Evolutionary conservation across 2,888 invertebrate species (phyloP), one percentile per base, ranked within the genome.

Genomic region (Tinea pellionella): DNA sequence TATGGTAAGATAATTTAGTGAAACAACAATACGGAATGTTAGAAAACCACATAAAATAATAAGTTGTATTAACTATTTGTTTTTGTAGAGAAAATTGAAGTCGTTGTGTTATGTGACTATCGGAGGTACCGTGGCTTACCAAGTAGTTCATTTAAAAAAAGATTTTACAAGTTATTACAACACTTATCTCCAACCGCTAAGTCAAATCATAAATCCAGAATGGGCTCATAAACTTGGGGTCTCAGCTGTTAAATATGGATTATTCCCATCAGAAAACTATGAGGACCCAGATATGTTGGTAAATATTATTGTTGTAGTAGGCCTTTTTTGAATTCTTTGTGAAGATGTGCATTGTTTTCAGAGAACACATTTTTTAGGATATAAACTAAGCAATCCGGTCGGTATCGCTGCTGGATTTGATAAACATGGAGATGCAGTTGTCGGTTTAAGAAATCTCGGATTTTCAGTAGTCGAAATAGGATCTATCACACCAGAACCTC

Each of bases 341-440:
- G 41, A 18, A 13, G 61, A 18, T 37, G 2, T 60, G 51, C 29
- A 59, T 56, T 56, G 75, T 75, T 68, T 74, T 47, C 77, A 95
- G 94, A 89, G 89, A 73, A 92, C 93, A 0, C 89, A 84, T 60
- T 85, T 97, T 56, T 93, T 95, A 75, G 91, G 91, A 18, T 87
- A 91, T 63, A 77, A 91, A 12, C 90, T 99, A 63, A 86, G 89
- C 60, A 98, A 97, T 85, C 99, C 99, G 0, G 80, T 99, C 67
- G 99, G 99, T n/a, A 92, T 99, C 70, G 99, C 99, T 24, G 99
- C 99, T 61, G 99, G 99, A 6, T 99, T 99, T 84, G 99, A 99
- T 78, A 99, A 99, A 79, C 93, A 99, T 80, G 98, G 93, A 6
- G 97, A 98, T 86, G 97, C 96, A 18, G 89, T 98, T 1, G 78